Evolutionary conservation across 2,888 invertebrate genomes (phyloP), one percentile per base, ranked within the genome.

Genomic region (Zygothrica quintamaculata): DNA sequence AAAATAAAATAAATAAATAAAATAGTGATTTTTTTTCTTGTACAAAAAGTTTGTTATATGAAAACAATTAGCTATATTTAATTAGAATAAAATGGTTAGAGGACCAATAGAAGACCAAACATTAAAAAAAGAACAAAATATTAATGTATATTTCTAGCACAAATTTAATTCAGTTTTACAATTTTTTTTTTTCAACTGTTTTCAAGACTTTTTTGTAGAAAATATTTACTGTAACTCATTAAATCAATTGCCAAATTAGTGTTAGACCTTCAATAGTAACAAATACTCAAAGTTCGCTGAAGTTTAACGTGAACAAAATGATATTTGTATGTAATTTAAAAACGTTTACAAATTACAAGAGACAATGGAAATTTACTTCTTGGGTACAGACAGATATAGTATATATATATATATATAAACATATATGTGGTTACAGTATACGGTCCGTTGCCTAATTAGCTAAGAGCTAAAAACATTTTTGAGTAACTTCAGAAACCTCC

Each of bases 371-470:
- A 26, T 47, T 37, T 36, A 73, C 61, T 66, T 61, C 50, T 74
- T 31, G 16, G 33, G 53, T 12, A 42, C 8, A 29, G 13, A 18
- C 39, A 13, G 6, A n/a, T n/a, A n/a, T n/a, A n/a, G n/a, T n/a
- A n/a, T n/a, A n/a, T n/a, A n/a, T n/a, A n/a, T n/a, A n/a, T n/a
- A n/a, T n/a, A n/a, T n/a, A n/a, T 13, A 31, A 6, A 31, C 25
- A 5, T 12, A 13, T 34, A 31, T 44, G 22, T 44, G 36, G 31
- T 22, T 22, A 62, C 53, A 29, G 50, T 78, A 58, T 46, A 82
- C 74, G 86, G 61, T 79, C 59, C 39, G 80, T 55, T 82, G 84
- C 55, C 77, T 84, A 84, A 84, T 85, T 85, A 79, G 62, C 82
- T 52, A 65, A 40, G 43, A 13, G 39, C 29, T n/a, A 16, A 9